Evolutionary conservation across 2,888 invertebrate genomes (phyloP), one percentile per base, ranked within the genome.

Genomic region (Dryocosmus kuriphilus): DNA sequence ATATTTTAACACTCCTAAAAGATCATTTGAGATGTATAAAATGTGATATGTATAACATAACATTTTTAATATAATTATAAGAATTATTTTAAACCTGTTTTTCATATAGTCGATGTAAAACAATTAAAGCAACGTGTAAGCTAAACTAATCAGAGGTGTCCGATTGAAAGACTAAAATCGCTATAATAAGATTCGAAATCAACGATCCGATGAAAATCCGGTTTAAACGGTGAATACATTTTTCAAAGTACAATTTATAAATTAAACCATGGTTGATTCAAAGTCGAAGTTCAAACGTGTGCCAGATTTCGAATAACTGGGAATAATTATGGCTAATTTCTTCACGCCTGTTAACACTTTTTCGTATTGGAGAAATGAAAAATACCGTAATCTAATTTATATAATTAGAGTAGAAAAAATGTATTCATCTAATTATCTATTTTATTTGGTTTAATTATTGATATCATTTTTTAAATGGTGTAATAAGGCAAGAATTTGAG

Each of bases 161-260:
- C 27, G 16, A 30, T 22, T 71, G 16, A 71, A 71, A 71, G 41
- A 46, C 27, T 46, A n/a, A 30, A 51, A 71, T 71, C 51, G 71
- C 32, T 30, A 22, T 51, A n/a, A 55, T 46, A 51, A 71, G 30
- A 51, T 71, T 51, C 9, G 46, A 71, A 71, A 71, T 71, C 51
- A 71, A 51, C n/a, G 46, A 55, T 22, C 51, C 11, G 71, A 32
- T 51, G 71, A 51, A 46, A 71, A 51, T 16, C 67, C 27, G 46
- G 41, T 71, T 71, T 22, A 5, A 30, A 71, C 51, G 46, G 71
- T 32, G 51, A 51, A 51, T 55, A 19, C 9, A 51, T 30, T 71
- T 71, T 71, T 71, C 41, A n/a, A n/a, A n/a, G n/a, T n/a, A n/a
- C n/a, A 71, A 32, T 71, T 51, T 71, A 51, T 71, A 71, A 71